Evolutionary conservation across 2,113 vertebrate species (phyloP).

Genomic region (Syngnathus typhle): DNA sequence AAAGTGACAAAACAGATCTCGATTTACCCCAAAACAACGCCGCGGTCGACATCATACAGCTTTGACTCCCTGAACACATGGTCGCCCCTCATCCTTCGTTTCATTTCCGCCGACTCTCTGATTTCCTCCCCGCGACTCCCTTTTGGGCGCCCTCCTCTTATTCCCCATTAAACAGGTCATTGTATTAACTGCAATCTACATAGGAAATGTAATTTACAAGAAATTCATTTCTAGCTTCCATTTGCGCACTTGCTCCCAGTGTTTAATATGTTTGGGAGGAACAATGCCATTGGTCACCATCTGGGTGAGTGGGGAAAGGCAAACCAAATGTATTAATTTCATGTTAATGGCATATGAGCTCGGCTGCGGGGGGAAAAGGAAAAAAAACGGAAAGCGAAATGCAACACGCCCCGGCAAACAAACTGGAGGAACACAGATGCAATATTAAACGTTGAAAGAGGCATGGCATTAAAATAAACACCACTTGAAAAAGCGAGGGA

Average conservation of each 20-base stretch:
- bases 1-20: neutral
- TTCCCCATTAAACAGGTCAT: conserved; percentile 61
- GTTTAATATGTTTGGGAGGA: conserved; percentile 67
- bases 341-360: conserved; percentile 49
- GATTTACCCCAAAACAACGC: neutral
- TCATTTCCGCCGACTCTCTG: conserved; percentile 42
- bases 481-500: conserved; percentile 31
- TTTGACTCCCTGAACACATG: conserved; percentile 6
- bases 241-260: conserved; percentile 67
- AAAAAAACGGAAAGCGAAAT: conserved; percentile 19
- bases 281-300: conserved; percentile 65
- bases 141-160: conserved; percentile 39
- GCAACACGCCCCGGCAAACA: neutral
- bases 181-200: conserved; percentile 69
- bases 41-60: conserved; percentile 15
- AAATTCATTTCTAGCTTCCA: conserved; percentile 72
- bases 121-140: conserved; percentile 35
- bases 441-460: conserved; percentile 52
- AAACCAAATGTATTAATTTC: conserved; percentile 44
- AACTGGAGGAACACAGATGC: conserved; percentile 47
- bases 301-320: conserved; percentile 43
- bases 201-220: conserved; percentile 71
- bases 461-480: conserved; percentile 42
- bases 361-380: conserved; percentile 27
- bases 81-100: conserved; percentile 10